A percentile compares a stretch with the other conserved stretches of the same genome.
Conservation (phyloP, 2,113 vertebrate genomes). For the Passer montanus region DNA sequence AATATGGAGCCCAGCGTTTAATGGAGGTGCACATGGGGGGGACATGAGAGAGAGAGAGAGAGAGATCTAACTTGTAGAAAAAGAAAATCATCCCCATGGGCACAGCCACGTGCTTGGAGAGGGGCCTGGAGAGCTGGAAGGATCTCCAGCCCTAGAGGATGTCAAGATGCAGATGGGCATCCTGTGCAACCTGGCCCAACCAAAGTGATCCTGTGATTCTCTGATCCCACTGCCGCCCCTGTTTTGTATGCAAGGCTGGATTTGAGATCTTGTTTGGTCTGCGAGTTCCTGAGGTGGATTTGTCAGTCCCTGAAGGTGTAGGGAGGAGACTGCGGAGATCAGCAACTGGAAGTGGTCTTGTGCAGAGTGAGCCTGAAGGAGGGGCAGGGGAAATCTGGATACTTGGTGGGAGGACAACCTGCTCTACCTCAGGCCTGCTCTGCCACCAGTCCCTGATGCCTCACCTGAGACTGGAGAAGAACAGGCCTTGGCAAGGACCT, state of each 20-base stretch:
- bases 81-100: not conserved
- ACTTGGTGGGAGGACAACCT: not conserved
- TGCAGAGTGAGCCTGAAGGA: not conserved
- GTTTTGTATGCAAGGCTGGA: not conserved
- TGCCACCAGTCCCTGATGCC: not conserved
- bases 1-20: not conserved
- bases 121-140: not conserved
- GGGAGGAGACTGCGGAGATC: not conserved
- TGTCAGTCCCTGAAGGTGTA: accelerated
- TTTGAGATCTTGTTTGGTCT: not conserved
- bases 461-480: not conserved
- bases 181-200: not conserved
- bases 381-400: not conserved
- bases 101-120: not conserved
- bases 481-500: not conserved
- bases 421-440: not conserved
- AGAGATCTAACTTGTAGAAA: too few species aligned
- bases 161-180: not conserved
- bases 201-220: not conserved
- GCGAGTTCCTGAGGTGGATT: not conserved
- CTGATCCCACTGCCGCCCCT: not conserved
- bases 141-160: not conserved
- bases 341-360: not conserved
- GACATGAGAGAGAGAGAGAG: too few species aligned
- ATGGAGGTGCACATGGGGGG: not conserved